phyloP scores from a whole-genome alignment of 2,113 vertebrate genomes.

The Bubo bubo region DNA sequence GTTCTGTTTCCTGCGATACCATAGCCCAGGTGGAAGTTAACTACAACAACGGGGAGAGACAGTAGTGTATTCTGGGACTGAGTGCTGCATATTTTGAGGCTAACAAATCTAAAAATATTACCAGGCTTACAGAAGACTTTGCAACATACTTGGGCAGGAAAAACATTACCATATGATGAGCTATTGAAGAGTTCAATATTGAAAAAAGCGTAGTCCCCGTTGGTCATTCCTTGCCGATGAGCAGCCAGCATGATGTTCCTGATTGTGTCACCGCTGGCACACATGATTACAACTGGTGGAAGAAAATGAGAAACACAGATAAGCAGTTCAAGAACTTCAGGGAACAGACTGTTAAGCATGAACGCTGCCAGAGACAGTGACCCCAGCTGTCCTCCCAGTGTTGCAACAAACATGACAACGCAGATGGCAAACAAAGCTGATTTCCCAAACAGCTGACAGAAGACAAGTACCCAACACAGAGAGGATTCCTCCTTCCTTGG shows the following conservation, averaged over 20 bases:
- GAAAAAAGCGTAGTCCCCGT: constrained; percentile 89
- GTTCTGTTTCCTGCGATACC: background rate
- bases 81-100: background rate
- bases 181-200: constrained; percentile 98
- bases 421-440: background rate
- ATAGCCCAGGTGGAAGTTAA: background rate
- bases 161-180: constrained; percentile 88
- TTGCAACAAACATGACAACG: background rate
- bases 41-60: background rate
- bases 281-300: constrained; percentile 93
- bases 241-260: constrained; percentile 92
- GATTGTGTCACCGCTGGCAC: constrained; percentile 85
- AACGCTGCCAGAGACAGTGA: constrained; percentile 19
- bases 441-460: background rate
- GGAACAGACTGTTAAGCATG: constrained; percentile 30
- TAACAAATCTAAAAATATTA: constrained; percentile 38
- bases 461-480: background rate
- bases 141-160: background rate
- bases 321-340: constrained; percentile 21
- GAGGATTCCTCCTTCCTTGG: background rate
- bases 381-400: background rate
- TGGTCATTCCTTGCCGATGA: constrained; percentile 87
- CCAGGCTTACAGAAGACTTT: background rate
- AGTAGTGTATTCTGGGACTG: background rate
- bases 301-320: constrained; percentile 56